A percentile compares a stretch with the other conserved stretches of the same genome.
phyloP scores from a whole-genome alignment of 1,140 invertebrate species.

The Semibalanus balanoides region DNA sequence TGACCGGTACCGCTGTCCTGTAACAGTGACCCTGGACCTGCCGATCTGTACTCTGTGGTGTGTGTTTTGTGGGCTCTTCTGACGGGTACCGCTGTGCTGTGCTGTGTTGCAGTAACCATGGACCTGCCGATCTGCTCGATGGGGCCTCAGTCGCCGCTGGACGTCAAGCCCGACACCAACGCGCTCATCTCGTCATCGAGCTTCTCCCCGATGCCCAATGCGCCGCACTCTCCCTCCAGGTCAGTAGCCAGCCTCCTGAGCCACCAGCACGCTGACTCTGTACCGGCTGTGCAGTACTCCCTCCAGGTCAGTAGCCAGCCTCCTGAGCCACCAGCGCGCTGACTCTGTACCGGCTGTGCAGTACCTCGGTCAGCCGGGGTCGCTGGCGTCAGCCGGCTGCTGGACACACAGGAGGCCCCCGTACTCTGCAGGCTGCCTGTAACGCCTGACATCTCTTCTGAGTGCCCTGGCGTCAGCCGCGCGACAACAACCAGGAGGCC shows the following conservation, averaged over 20 bases:
- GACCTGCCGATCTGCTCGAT: not conserved
- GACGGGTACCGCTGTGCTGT: no score
- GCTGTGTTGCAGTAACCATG: not conserved
- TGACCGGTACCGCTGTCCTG: no score
- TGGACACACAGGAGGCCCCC: no score
- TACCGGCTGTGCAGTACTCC: not conserved
- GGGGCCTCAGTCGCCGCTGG: not conserved
- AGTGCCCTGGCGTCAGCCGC: no score
- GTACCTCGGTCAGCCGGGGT: no score
- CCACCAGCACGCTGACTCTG: not conserved
- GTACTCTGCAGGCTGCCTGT: no score
- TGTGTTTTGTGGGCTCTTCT: no score
- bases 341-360: not conserved
- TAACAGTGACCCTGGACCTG: not conserved
- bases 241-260: no score
- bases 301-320: not conserved
- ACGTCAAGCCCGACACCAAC: conserved; percentile 1
- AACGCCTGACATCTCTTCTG: no score
- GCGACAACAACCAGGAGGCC: no score
- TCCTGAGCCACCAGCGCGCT: not conserved
- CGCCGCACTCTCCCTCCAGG: not conserved
- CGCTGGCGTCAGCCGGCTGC: no score
- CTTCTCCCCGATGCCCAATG: not conserved
- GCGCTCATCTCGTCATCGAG: not conserved
- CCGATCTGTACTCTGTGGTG: no score